Conservation (phyloP, 2,888 invertebrate species). For the Dioctria linearis region DNA sequence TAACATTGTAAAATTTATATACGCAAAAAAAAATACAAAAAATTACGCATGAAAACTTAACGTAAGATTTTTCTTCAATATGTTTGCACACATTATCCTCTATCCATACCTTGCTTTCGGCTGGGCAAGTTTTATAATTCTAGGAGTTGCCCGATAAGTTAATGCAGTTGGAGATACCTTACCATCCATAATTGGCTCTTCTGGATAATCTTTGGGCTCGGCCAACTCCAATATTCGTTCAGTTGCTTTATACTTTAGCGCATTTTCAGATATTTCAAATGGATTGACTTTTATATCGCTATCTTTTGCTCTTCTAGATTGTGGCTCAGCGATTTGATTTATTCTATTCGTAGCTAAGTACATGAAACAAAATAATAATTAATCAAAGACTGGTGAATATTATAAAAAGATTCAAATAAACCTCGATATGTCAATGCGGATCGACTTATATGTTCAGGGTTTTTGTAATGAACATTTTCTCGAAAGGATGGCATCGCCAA, state of each 20-base stretch:
- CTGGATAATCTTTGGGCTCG: conserved; percentile 70
- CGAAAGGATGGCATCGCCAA: no score
- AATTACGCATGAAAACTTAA: no score
- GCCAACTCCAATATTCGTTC: conserved; percentile 71
- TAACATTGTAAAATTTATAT: no score
- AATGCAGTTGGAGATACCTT: conserved; percentile 73
- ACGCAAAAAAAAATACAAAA: no score
- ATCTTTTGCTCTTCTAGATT: conserved; percentile 65
- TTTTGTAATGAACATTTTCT: no score
- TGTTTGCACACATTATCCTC: no score
- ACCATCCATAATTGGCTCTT: conserved; percentile 67
- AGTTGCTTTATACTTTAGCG: conserved; percentile 71
- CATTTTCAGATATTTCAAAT: conserved; percentile 71
- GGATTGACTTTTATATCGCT: conserved; percentile 72
- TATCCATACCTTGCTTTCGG: conserved; percentile 64
- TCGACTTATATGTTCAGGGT: no score
- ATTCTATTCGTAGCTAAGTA: conserved; percentile 61
- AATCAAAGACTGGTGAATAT: no score
- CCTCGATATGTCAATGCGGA: no score
- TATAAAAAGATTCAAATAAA: no score
- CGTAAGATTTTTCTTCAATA: no score
- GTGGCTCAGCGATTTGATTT: conserved; percentile 61
- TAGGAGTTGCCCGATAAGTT: conserved; percentile 72
- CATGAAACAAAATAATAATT: neutral
- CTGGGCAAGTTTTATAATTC: conserved; percentile 72